These are phyloP conservation scores for Craniophora ligustri DNA, from an alignment of 2,888 invertebrate genomes.

Conservation along the genomic window DNA sequence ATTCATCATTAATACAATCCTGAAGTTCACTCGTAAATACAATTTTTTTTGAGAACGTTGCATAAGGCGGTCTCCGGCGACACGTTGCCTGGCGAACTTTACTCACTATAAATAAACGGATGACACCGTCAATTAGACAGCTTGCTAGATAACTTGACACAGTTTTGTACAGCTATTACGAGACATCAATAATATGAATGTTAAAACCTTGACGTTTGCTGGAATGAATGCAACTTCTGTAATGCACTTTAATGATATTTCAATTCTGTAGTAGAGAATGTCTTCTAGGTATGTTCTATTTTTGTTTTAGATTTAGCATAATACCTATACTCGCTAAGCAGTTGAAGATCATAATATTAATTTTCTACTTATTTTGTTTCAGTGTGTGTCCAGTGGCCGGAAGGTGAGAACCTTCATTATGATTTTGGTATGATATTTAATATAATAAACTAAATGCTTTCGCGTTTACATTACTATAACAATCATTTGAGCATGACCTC, in stretches of 20 bases:
- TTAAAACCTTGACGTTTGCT: slow-evolving; percentile 71
- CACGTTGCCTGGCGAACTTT: slow-evolving; percentile 67
- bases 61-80: slow-evolving; percentile 77
- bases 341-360: slow-evolving; percentile 20
- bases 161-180: slow-evolving; percentile 60
- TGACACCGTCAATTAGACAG: slow-evolving; percentile 75
- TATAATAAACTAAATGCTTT: slow-evolving; percentile 75
- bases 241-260: slow-evolving; percentile 78
- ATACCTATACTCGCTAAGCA: slow-evolving; percentile 4
- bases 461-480: slow-evolving; percentile 82
- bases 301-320: slow-evolving; percentile 71
- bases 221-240: slow-evolving; percentile 78
- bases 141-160: slow-evolving; percentile 74
- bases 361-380: slow-evolving; percentile 88
- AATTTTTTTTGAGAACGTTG: slow-evolving; percentile 16
- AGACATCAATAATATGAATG: slow-evolving; percentile 59
- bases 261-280: slow-evolving; percentile 83
- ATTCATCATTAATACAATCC: slow-evolving; percentile 20
- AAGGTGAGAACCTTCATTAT: slow-evolving; percentile 90
- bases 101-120: slow-evolving; percentile 63
- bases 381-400: slow-evolving; percentile 97
- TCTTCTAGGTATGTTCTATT: slow-evolving; percentile 76
- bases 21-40: slow-evolving; percentile 15
- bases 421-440: slow-evolving; percentile 61
- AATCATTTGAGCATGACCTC: slow-evolving; percentile 85